phyloP scores from a whole-genome alignment of 2,797 vertebrate species.

The Platyrinchus mystaceus region DNA sequence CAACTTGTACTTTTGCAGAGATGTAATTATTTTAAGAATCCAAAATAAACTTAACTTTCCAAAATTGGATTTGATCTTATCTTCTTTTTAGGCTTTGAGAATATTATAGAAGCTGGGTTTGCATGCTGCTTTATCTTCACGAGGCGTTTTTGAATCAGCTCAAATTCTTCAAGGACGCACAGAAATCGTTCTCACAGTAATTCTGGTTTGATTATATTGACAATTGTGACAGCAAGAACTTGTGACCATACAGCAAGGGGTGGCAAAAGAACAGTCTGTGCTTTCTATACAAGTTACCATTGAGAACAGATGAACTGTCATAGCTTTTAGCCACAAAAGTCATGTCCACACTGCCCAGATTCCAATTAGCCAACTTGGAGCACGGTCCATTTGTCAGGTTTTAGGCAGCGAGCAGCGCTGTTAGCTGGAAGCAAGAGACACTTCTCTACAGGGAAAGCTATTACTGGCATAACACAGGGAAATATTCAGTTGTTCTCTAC shows the following conservation, averaged over 20 bases:
- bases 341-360: neutral
- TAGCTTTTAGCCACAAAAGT: neutral
- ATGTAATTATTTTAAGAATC: neutral
- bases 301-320: constrained; percentile 16
- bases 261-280: neutral
- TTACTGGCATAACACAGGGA: constrained; percentile 16
- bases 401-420: neutral
- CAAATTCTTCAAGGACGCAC: neutral
- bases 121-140: neutral
- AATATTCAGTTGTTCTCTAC: constrained; percentile 40
- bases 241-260: neutral
- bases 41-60: neutral
- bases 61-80: neutral
- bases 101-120: neutral
- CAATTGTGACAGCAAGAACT: neutral
- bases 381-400: constrained; percentile 33
- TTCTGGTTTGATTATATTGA: neutral
- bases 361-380: constrained; percentile 44
- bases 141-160: neutral
- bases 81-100: neutral
- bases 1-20: neutral
- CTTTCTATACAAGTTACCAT: neutral
- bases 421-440: constrained; percentile 24
- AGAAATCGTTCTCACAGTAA: neutral
- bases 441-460: constrained; percentile 9